Conservation (phyloP, 2,113 vertebrate species). For the Centropristis striata region DNA sequence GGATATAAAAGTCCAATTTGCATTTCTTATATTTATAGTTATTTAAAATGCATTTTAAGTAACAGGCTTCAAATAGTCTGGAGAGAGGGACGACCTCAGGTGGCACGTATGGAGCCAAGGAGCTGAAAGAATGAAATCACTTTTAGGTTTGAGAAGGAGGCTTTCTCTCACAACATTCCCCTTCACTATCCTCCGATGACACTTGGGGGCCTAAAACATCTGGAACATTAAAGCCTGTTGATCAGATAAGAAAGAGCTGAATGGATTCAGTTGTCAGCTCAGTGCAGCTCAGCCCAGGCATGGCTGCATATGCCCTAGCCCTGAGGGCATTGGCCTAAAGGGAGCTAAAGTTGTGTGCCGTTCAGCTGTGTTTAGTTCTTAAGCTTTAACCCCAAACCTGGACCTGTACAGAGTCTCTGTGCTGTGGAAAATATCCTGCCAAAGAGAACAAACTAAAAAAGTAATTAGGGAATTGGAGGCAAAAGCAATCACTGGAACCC, state of each 20-base stretch:
- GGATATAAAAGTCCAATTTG: slow-evolving; percentile 4
- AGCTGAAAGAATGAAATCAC: slow-evolving; percentile 4
- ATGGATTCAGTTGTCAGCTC: slow-evolving; percentile 13
- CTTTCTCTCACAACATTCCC: not conserved
- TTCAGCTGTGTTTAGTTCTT: slow-evolving; percentile 12
- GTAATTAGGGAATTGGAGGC: not conserved
- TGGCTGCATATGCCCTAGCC: not conserved
- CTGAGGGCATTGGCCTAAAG: slow-evolving; percentile 10
- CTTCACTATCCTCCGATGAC: not conserved
- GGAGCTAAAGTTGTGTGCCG: slow-evolving; percentile 2
- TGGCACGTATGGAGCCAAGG: not conserved
- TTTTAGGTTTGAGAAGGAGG: slow-evolving; percentile 1
- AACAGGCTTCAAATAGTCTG: not conserved
- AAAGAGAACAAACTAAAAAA: slow-evolving; percentile 7
- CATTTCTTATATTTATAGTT: not conserved
- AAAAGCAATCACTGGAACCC: not conserved
- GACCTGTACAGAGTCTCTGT: not conserved
- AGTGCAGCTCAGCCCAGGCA: not conserved
- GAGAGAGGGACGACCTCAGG: not conserved
- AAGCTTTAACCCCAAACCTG: slow-evolving; percentile 10
- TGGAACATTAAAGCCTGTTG: not conserved
- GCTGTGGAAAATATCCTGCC: not conserved
- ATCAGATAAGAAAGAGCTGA: not conserved
- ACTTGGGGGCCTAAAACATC: not conserved
- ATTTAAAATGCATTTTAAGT: not conserved